Evolutionary conservation across 2,888 invertebrate genomes (phyloP).

Genomic region (Drosophila borealis): DNA sequence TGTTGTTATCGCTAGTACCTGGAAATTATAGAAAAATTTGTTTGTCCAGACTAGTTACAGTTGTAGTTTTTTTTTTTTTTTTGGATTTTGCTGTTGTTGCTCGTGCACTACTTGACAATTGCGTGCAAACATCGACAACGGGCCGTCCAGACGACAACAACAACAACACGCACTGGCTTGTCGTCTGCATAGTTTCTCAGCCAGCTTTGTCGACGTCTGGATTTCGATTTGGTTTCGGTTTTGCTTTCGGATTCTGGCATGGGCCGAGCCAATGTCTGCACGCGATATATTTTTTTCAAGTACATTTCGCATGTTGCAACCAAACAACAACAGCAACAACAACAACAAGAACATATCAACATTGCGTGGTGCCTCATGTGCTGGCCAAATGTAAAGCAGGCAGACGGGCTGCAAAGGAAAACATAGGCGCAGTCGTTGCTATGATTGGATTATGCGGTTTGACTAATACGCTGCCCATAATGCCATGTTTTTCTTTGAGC

Average conservation of each 20-base stretch:
- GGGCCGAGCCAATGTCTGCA: constrained; percentile 67
- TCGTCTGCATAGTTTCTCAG: constrained; percentile 68
- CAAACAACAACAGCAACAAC: constrained; percentile 14
- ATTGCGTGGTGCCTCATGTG: constrained; percentile 58
- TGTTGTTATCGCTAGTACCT: constrained; percentile 55
- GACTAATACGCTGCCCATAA: constrained; percentile 56
- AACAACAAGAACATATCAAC: constrained; percentile 19
- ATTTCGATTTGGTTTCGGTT: constrained; percentile 58
- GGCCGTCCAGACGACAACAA: constrained; percentile 41
- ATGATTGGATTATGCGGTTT: constrained; percentile 62
- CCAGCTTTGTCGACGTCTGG: constrained; percentile 58
- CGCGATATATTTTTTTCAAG: constrained; percentile 72
- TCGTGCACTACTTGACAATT: constrained; percentile 74
- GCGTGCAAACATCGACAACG: constrained; percentile 71
- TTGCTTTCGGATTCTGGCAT: constrained; percentile 18
- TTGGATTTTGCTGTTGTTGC: constrained; percentile 22
- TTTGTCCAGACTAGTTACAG: constrained; percentile 71
- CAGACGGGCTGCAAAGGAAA: constrained; percentile 21
- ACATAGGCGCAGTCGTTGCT: constrained; percentile 62
- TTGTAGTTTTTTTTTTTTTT: constrained; percentile 33
- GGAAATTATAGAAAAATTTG: constrained; percentile 78
- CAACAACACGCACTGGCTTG: constrained; percentile 39
- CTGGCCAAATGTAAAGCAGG: constrained; percentile 26
- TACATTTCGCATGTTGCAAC: constrained; percentile 60
- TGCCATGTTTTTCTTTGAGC: constrained; percentile 34